Base-by-base conservation (phyloP, 2,113 vertebrate genomes). In the Mastomys natalensis region DNA sequence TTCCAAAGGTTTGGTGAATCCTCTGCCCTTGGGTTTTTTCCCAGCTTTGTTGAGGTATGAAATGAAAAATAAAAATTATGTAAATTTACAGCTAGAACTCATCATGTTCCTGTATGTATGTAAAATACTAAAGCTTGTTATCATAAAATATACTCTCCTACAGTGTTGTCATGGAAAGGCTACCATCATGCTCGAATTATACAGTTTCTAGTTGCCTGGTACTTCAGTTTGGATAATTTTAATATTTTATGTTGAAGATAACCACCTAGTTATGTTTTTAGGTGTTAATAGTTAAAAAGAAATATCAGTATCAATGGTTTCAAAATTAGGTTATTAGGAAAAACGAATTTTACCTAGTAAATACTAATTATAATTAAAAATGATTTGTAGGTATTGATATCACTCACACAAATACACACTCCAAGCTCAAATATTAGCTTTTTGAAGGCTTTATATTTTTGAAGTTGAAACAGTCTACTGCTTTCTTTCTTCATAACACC, bases 181-280 rank as follows among this genome's bases (percentile, higher is more conserved):
- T 22, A 78, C 8, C 64, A 76, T 17, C 55, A 76, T 17, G 17
- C 22, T 58, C 62, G 87, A 6, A 45, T 80, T 15, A 88, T 92
- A 55, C 24, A 73, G 89, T 34, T 84, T 78, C 60, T 6, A 84
- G 72, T 78, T 96, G 70, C 31, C 51, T 70, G 53, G 51, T 48
- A 95, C 26, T 26, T 77, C n/a, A 96, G 88, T 70, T n/a, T 26
- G 86, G 51, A 85, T 26, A 87, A 77, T 93, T 86, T 87, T 34
- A 90, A 85, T 72, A 97, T 93, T 93, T 80, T 91, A 40, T 74
- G 85, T 95, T 95, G 34, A 92, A 89, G 15, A 72, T 82, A 87
- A 89, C 16, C 58, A 85, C 45, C 60, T 92, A 24, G 48, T 78
- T 95, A 89, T 45, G 66, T 93, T 68, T 94, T 87, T 29, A 55